phyloP scores from a whole-genome alignment of 2,797 vertebrate species.

The Cryptoblepharus egeriae region DNA sequence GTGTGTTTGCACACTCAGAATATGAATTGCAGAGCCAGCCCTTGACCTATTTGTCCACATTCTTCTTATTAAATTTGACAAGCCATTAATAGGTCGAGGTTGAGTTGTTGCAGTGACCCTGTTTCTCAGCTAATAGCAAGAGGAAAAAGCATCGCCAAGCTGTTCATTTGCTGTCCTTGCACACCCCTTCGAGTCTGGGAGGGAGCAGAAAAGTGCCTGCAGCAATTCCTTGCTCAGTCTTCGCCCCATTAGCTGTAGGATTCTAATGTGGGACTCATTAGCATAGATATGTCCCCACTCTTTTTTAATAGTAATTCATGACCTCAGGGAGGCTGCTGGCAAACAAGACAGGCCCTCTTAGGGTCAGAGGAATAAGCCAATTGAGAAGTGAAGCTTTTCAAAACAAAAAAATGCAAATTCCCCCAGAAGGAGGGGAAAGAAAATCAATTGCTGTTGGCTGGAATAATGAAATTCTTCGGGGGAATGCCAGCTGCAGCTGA shows the following conservation, averaged over 20 bases:
- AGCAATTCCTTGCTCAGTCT: not conserved
- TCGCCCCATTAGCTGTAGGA: not conserved
- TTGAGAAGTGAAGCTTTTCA: conserved; percentile 28
- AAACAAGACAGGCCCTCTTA: conserved; percentile 27
- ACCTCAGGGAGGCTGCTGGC: conserved; percentile 18
- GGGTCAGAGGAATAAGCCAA: conserved; percentile 42
- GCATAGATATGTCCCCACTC: not conserved
- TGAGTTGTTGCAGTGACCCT: conserved; percentile 42
- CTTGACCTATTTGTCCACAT: conserved; percentile 4
- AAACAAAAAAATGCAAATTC: not conserved
- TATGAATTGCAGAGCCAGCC: fast-evolving
- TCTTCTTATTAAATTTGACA: conserved; percentile 16
- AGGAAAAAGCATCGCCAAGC: not conserved
- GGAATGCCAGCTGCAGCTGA: conserved; percentile 47
- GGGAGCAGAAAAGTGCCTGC: conserved; percentile 32
- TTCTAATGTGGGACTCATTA: not conserved
- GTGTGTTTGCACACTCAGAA: not conserved
- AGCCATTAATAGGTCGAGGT: conserved; percentile 27
- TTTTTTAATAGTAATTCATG: conserved; percentile 20
- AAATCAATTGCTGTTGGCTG: conserved; percentile 7
- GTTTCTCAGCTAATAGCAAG: conserved; percentile 32
- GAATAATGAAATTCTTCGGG: conserved; percentile 46
- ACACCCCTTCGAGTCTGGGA: conserved; percentile 29
- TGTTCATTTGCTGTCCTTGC: not conserved
- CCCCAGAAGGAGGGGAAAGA: fast-evolving